Evolutionary conservation across 2,113 vertebrate species (phyloP), one percentile per base, ranked within the genome.

Genomic region (Sinocyclocheilus anophthalmus): DNA sequence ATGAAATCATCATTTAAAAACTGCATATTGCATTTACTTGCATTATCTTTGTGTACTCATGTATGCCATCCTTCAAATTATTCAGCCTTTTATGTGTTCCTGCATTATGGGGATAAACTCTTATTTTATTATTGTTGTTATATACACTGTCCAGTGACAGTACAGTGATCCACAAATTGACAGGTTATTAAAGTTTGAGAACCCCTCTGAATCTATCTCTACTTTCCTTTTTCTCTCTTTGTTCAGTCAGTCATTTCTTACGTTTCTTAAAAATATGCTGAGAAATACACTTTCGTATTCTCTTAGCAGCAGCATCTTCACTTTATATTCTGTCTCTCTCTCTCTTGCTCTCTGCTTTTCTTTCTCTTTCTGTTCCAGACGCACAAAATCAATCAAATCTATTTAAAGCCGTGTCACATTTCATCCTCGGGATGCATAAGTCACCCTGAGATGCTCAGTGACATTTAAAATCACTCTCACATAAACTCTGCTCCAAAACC

Each of bases 321-420:
- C 10, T 45, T 73, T 75, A 48, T 45, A 48, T 13, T 83, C 42
- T 30, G 11, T 81, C 80, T 26, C 50, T 57, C 16, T 83, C 16
- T 83, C 26, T 33, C 53, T 65, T 24, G 70, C 57, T 33, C 18
- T 81, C 84, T 20, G 39, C 8, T 48, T 59, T 13, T 57, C 26
- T 45, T 53, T 76, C 63, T 33, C 45, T 24, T 55, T 30, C 53
- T 61, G n/a, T 42, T 61, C 12, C 50, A 33, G 39, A 39, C 69
- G 37, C 85, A 81, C 78, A 76, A 69, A 86, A 69, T 75, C 85
- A 83, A 72, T 50, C 55, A 76, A 10, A 75, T 42, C 50, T 81
- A 9, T 81, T 61, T 63, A 57, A 57, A 83, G 70, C 11, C 13
- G 0, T 53, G 30, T n/a, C 13, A 33, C 61, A 65, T 83, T 48